Conservation (phyloP, 2,888 invertebrate species). For the Limenitis arthemis region DNA sequence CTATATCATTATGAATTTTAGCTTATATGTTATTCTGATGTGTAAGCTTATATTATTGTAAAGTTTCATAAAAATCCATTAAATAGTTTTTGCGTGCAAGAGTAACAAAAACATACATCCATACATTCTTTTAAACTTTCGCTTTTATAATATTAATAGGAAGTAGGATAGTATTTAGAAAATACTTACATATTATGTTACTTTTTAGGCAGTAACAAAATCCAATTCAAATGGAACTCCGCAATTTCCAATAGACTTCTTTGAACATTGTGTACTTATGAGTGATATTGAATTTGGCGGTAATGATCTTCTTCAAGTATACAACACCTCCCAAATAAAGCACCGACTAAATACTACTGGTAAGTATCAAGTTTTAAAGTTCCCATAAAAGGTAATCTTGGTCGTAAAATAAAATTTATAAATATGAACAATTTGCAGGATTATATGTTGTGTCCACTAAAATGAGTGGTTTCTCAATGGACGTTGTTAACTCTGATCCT, state of each 20-base stretch:
- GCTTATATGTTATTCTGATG: too few relatives aligned
- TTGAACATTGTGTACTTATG: constrained; percentile 94
- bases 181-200: not conserved
- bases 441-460: constrained; percentile 95
- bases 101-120: too few relatives aligned
- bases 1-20: too few relatives aligned
- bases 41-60: too few relatives aligned
- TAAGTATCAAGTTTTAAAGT: constrained; percentile 23
- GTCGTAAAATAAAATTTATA: too few relatives aligned
- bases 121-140: not conserved
- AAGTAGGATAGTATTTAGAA: not conserved
- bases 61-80: too few relatives aligned
- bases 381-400: not conserved
- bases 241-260: constrained; percentile 95
- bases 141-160: not conserved
- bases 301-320: constrained; percentile 94
- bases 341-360: constrained; percentile 85
- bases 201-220: constrained; percentile 51
- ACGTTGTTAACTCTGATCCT: constrained; percentile 89
- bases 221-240: constrained; percentile 73
- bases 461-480: constrained; percentile 90
- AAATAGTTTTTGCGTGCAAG: too few relatives aligned
- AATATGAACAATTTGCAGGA: constrained; percentile 50
- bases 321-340: constrained; percentile 94
- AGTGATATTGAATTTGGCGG: constrained; percentile 96